Percentiles rank a stretch among this genome's conserved stretches.
phyloP scores from a whole-genome alignment of 2,888 invertebrate genomes.

The Andrena trimmerana region DNA sequence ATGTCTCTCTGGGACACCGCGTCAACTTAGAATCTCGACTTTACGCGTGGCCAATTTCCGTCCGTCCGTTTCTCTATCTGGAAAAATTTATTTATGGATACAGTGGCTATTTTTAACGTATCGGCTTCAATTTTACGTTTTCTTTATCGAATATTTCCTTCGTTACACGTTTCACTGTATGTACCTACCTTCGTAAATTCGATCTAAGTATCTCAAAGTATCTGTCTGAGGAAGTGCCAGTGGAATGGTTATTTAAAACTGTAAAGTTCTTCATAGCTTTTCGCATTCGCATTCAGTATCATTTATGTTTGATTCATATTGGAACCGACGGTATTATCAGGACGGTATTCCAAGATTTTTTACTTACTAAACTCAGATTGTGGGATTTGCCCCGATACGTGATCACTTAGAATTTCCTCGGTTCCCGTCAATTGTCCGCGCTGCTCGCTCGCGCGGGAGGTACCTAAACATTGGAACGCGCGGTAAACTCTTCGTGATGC shows the following conservation, averaged over 20 bases:
- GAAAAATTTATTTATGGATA: conserved; percentile 20
- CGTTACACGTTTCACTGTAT: no score
- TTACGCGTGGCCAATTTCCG: conserved; percentile 46
- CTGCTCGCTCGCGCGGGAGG: not conserved
- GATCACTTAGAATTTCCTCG: no score
- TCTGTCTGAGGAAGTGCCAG: no score
- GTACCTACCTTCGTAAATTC: no score
- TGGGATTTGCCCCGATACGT: no score
- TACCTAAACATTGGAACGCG: not conserved
- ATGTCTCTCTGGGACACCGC: conserved; percentile 10
- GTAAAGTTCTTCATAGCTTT: not conserved
- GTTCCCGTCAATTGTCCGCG: not conserved
- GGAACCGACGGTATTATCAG: not conserved
- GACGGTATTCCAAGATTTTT: not conserved
- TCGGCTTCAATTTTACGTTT: conserved; percentile 23
- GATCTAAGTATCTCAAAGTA: no score
- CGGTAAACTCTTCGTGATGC: not conserved
- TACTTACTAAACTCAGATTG: not conserved
- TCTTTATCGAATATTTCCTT: conserved; percentile 11
- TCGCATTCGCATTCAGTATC: not conserved
- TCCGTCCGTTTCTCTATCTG: not conserved
- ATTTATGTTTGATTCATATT: not conserved
- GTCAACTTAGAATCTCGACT: conserved; percentile 25
- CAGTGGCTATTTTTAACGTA: not conserved
- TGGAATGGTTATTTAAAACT: no score